These are phyloP conservation scores for Xerus rutilus DNA, from an alignment of 2,797 vertebrate species.

Conservation along the genomic window DNA sequence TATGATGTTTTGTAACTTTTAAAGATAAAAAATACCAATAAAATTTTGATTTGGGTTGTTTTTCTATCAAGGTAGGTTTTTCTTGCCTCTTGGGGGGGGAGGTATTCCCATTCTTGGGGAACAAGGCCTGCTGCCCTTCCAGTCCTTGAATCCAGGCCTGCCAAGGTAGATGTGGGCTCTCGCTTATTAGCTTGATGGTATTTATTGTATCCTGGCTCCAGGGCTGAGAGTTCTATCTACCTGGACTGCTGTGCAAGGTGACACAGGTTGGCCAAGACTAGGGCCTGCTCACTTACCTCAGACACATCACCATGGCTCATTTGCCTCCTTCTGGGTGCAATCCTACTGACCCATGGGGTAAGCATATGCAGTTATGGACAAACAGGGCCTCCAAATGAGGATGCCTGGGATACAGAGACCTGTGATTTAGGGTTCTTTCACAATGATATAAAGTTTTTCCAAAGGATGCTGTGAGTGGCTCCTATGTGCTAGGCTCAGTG, in stretches of 20 bases:
- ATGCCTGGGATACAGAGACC: neutral
- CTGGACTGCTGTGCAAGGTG: neutral
- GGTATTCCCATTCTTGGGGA: neutral
- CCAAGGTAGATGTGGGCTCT: neutral
- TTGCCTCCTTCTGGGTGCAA: neutral
- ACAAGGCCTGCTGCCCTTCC: neutral
- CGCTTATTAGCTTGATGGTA: neutral
- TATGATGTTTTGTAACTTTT: constrained; percentile 2
- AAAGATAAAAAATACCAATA: neutral
- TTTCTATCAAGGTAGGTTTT: neutral
- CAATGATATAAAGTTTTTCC: neutral
- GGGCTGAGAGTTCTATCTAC: neutral
- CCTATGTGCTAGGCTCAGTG: neutral
- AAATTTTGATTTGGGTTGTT: constrained; percentile 55
- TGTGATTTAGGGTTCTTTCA: neutral
- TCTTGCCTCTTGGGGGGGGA: neutral
- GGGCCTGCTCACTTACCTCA: neutral
- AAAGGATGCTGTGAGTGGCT: neutral
- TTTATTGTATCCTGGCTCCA: too few species aligned
- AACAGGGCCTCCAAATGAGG: neutral
- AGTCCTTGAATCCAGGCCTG: neutral
- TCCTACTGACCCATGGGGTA: neutral
- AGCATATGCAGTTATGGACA: neutral
- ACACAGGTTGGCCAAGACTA: neutral
- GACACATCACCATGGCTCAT: neutral